Conservation (phyloP, 92 coral and sea anemone genomes). For the Phenganax marumi region DNA sequence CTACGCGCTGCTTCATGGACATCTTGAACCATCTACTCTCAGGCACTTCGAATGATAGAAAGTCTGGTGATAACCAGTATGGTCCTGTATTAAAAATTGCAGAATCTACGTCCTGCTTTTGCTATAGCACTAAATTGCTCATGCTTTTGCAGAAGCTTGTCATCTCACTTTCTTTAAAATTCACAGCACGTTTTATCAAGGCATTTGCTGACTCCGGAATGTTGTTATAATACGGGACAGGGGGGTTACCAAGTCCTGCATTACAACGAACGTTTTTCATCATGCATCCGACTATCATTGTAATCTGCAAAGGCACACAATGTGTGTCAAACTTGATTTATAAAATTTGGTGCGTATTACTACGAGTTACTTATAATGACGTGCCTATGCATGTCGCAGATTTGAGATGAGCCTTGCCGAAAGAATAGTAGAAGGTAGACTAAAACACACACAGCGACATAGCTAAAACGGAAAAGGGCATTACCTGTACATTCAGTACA, state of each 20-base stretch:
- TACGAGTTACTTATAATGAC: too few relatives aligned
- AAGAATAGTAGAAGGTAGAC: too few relatives aligned
- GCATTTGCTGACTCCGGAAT: background rate
- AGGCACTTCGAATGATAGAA: background rate
- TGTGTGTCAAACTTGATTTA: too few relatives aligned
- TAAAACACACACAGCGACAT: background rate
- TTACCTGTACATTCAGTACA: background rate
- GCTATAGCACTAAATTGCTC: background rate
- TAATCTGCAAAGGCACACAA: background rate
- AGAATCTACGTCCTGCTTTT: conserved; percentile 1
- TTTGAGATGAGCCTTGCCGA: too few relatives aligned
- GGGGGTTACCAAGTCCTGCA: conserved; percentile 6
- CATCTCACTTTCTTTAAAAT: conserved; percentile 1
- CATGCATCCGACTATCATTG: conserved; percentile 10
- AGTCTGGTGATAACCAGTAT: background rate
- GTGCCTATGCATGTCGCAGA: too few relatives aligned
- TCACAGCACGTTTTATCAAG: background rate
- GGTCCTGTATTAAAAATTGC: background rate
- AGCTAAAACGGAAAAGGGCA: too few relatives aligned
- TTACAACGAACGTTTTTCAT: conserved; percentile 9
- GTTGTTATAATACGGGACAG: conserved; percentile 7
- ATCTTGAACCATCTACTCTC: conserved; percentile 34
- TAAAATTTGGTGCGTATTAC: too few relatives aligned
- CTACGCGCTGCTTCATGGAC: conserved; percentile 42
- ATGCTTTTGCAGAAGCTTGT: background rate